Percentiles rank a stretch among this genome's conserved stretches.
These are phyloP conservation scores for Coilia nasus DNA, from an alignment of 2,797 vertebrate species.

Conservation along the genomic window DNA sequence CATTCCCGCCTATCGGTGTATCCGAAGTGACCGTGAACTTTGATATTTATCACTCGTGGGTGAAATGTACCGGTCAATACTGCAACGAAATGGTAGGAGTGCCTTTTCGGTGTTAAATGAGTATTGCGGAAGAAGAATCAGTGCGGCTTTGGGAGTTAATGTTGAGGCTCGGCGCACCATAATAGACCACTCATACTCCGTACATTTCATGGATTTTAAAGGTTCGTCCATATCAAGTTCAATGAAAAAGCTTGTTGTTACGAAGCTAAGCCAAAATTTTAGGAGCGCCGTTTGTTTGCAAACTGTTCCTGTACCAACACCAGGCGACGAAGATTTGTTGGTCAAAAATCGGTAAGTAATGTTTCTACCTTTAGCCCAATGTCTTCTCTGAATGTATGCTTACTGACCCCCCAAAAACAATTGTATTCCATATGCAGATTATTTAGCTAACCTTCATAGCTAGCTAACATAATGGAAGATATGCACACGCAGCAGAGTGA, in stretches of 20 bases:
- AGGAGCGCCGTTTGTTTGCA: constrained; percentile 80
- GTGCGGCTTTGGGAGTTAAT: background rate
- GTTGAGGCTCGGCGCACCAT: constrained; percentile 74
- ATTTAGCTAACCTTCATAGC: background rate
- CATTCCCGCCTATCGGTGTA: constrained; percentile 33
- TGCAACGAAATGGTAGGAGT: background rate
- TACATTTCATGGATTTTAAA: constrained; percentile 93
- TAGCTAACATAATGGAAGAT: background rate
- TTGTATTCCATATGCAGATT: background rate
- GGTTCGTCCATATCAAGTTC: constrained; percentile 85
- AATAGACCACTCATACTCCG: constrained; percentile 89
- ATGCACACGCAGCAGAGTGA: background rate
- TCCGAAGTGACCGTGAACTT: constrained; percentile 69
- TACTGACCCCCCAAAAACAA: background rate
- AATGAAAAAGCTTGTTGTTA: constrained; percentile 89
- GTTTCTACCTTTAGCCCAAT: background rate
- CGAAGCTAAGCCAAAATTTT: constrained; percentile 86
- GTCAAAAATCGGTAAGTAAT: constrained; percentile 90
- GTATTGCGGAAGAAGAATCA: background rate
- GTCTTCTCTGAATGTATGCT: background rate
- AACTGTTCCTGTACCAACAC: constrained; percentile 82
- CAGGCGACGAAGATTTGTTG: constrained; percentile 87
- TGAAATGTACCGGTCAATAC: constrained; percentile 1
- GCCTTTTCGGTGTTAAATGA: constrained; percentile 18
- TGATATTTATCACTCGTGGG: constrained; percentile 38